These are phyloP conservation scores for Saccostrea glomerata DNA, from an alignment of 1,140 invertebrate species.

Conservation along the genomic window DNA sequence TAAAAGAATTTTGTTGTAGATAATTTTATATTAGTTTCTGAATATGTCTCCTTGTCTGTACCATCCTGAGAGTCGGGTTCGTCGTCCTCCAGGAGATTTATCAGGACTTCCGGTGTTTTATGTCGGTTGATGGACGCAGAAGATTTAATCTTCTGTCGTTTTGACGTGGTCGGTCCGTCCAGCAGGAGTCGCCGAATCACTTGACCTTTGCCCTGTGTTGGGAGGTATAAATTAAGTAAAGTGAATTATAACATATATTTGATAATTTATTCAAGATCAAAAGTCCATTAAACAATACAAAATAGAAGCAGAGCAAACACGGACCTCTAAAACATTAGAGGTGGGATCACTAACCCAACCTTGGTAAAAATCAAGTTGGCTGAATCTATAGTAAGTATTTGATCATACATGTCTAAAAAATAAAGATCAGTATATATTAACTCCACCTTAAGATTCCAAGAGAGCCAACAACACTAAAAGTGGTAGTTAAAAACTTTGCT, in stretches of 20 bases:
- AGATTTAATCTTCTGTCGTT: not conserved
- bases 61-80: not conserved
- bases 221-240: not conserved
- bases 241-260: not conserved
- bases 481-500: too few relatives aligned
- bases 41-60: not conserved
- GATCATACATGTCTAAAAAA: too few relatives aligned
- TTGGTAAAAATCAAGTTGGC: not conserved
- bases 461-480: too few relatives aligned
- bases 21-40: not conserved
- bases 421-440: too few relatives aligned
- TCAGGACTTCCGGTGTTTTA: not conserved
- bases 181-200: not conserved
- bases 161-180: not conserved
- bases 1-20: not conserved
- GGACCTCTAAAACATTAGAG: too few relatives aligned
- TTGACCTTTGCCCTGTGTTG: not conserved
- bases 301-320: too few relatives aligned
- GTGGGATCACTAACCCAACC: too few relatives aligned
- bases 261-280: too few relatives aligned
- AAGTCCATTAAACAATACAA: too few relatives aligned
- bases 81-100: not conserved
- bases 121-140: not conserved
- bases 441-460: too few relatives aligned
- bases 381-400: slow-evolving; percentile 1